Evolutionary conservation across 2,797 vertebrate species (phyloP), one percentile per base, ranked within the genome.

Genomic region (Anabas testudineus): DNA sequence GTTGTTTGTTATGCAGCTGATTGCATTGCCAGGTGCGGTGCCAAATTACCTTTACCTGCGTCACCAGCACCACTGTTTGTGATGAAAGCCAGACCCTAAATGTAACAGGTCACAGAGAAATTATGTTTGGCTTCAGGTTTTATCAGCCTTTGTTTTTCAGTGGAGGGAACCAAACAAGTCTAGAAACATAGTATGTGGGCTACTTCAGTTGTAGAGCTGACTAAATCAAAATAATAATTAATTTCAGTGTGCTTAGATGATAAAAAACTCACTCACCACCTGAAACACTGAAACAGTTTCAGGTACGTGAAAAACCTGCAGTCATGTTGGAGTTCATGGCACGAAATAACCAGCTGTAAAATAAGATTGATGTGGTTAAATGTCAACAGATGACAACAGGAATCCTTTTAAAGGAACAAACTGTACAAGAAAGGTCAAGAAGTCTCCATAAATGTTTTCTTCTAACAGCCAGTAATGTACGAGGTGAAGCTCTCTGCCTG

Each of bases 301-400:
- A 39, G 5, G 3, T 19, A 28, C 28, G 37, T 2, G 7, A 41
- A 16, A 28, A 34, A 36, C 43, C 37, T 39, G 28, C 45, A 15
- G 34, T 15, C 28, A 6, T 32, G 39, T 26, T 39, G 1, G 5
- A 61, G 49, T 58, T 69, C 45, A 22, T 6, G 43, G 34, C 34
- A 36, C 34, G 10, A 36, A 36, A 13, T 12, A 36, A 13, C 34
- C 34, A 36, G 34, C 34, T 36, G 34, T 36, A 36, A 36, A 51
- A 67, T 45, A 67, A 16, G 45, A 71, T 13, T 68, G 60, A 75
- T 62, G 62, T 3, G 36, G 34, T 34, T 24, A 10, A 42, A 59
- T 21, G 62, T 8, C 52, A 26, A 37, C 18, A n/a, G 5, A 41
- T 30, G 30, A 59, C 49, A 62, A 39, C 43, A 41, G 28, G 21